phyloP scores from a whole-genome alignment of 2,888 invertebrate genomes.

The Clepsis dumicolana region DNA sequence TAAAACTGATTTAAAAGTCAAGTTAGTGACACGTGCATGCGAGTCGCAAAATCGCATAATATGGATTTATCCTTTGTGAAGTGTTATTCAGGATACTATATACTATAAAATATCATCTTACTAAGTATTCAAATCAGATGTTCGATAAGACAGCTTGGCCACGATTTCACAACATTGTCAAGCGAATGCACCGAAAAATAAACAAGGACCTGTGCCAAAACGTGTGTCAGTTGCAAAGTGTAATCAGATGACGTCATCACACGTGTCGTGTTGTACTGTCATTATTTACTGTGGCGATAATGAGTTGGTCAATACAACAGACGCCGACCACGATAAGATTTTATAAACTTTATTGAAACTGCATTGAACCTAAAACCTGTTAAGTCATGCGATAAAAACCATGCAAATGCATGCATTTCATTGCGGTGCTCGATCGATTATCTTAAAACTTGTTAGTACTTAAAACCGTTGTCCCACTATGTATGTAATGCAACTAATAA shows the following conservation, averaged over 20 bases:
- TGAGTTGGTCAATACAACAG: constrained; percentile 10
- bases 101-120: background rate
- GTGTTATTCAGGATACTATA: background rate
- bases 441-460: too few species aligned
- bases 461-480: too few species aligned
- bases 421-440: too few species aligned
- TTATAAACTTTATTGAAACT: background rate
- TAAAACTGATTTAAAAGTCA: constrained; percentile 27
- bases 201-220: constrained; percentile 65
- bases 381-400: too few species aligned
- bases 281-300: constrained; percentile 35
- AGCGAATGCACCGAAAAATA: constrained; percentile 53
- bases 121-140: background rate
- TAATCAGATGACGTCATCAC: constrained; percentile 19
- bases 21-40: background rate
- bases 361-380: background rate
- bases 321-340: background rate
- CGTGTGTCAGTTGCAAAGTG: constrained; percentile 44
- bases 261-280: constrained; percentile 32
- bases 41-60: constrained; percentile 13
- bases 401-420: too few species aligned
- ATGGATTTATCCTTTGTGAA: background rate
- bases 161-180: constrained; percentile 32
- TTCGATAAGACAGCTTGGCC: background rate
- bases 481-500: too few species aligned